Conservation (phyloP, 1,140 invertebrate genomes). For the Caerostris extrusa region DNA sequence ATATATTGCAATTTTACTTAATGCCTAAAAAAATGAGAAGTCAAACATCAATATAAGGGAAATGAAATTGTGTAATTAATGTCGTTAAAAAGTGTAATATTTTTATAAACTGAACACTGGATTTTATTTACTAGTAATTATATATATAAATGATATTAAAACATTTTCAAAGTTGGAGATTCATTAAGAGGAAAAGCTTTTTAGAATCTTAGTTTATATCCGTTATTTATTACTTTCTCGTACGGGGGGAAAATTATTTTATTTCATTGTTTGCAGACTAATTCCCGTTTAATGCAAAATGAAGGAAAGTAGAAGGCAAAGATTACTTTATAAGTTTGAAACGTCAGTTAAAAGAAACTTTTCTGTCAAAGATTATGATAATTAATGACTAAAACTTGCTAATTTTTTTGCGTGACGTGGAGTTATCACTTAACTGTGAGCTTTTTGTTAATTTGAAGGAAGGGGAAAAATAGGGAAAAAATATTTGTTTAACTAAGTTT, state of each 20-base stretch:
- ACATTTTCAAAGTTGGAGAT: too few relatives aligned
- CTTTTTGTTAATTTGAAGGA: neutral
- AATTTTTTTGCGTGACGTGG: neutral
- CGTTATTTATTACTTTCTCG: neutral
- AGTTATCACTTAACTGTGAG: conserved; percentile 33
- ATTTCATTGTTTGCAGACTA: neutral
- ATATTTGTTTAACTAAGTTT: neutral
- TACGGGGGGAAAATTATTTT: neutral
- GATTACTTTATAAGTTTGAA: conserved; percentile 13
- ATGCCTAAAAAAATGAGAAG: too few relatives aligned
- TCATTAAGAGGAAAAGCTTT: too few relatives aligned
- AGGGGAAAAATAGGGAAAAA: neutral
- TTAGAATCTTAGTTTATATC: too few relatives aligned
- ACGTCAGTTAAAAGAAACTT: neutral
- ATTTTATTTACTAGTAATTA: too few relatives aligned
- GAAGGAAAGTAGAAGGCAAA: neutral
- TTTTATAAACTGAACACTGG: too few relatives aligned
- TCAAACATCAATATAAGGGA: too few relatives aligned
- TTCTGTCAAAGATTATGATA: conserved; percentile 40
- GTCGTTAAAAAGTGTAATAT: too few relatives aligned
- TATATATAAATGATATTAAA: too few relatives aligned
- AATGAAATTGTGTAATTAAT: too few relatives aligned
- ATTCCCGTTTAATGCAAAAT: neutral
- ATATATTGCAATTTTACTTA: too few relatives aligned
- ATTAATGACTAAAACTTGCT: neutral